Base-by-base conservation (phyloP, 2,113 vertebrate genomes). In the Vireo altiloquus region DNA sequence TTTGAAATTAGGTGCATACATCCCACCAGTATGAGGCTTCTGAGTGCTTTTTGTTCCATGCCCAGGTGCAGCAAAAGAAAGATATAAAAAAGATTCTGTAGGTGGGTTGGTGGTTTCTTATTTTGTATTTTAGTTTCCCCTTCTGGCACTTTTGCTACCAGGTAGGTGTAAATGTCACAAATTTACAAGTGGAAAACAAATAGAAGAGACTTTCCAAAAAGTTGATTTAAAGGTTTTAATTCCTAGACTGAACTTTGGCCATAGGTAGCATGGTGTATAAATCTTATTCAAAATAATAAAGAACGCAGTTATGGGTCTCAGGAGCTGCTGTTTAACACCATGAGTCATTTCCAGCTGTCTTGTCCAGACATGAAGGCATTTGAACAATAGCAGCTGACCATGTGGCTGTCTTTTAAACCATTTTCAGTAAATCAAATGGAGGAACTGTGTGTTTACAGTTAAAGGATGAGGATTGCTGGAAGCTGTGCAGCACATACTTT, bases 311-410 rank as follows among this genome's bases (percentile, higher is more conserved):
- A 69, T 3, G 1, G 39, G 50, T 82, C 75, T 85, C 59, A 46
- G 54, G 89, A 66, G 75, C 56, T 82, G 66, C 80, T 56, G 60
- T 93, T 76, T 61, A 81, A 91, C 69, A 78, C 81, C 61, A 31
- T 63, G 42, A 92, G 92, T 89, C 60, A 79, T 79, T 96, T 97
- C 95, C 96, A 97, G 94, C 95, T 97, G 96, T 92, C 94, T 96
- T 92, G 56, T 93, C 57, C 61, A 88, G 91, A 92, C 86, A 88
- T 24, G 31, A 91, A 95, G 95, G 94, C 92, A 91, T 95, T 87
- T 96, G 84, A 92, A 95, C 91, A 94, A 87, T 39, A 96, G 90
- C 96, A 97, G 95, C 94, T 96, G 95, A 42, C 56, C 46, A 19
- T 65, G 28, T 87, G 84, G 56, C 39, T 42, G 82, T 52, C 88